Conservation (phyloP, 37 sponge, comb jelly and placozoan species). For the Aphrocallistes beatrix region DNA sequence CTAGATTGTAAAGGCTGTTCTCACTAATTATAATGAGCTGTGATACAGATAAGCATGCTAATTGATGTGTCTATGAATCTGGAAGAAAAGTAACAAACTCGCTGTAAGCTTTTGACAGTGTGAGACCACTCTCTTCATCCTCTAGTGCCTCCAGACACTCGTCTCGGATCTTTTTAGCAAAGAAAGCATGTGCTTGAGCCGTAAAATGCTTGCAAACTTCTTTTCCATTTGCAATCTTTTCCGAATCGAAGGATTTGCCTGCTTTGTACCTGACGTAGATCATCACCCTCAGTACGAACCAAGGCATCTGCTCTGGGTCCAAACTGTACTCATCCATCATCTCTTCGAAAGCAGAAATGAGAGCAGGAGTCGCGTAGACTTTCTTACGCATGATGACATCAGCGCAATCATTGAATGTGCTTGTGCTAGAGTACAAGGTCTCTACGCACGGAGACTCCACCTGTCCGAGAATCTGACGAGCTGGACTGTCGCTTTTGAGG, state of each 20-base stretch:
- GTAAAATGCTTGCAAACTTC: not conserved
- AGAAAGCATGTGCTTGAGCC: not conserved
- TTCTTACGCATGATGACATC: not conserved
- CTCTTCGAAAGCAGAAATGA: not conserved
- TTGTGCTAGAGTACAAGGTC: not conserved
- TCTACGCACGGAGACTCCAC: not conserved
- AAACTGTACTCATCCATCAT: not conserved
- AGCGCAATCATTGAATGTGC: conserved; percentile 4
- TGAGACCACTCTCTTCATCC: not conserved
- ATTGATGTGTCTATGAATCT: not conserved
- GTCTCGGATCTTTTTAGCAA: not conserved
- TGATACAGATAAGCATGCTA: no score
- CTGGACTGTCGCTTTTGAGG: not conserved
- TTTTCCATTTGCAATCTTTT: not conserved
- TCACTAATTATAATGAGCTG: not conserved
- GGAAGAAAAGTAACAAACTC: not conserved
- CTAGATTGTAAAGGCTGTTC: no score
- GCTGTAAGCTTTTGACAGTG: not conserved
- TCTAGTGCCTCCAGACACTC: not conserved
- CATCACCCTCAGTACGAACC: not conserved
- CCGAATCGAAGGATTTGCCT: not conserved
- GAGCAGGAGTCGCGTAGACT: not conserved
- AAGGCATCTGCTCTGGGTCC: not conserved
- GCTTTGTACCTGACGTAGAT: not conserved
- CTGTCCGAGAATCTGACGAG: not conserved